These are phyloP conservation scores for Rhagoletis zephyria DNA, from an alignment of 1,140 invertebrate genomes.

Conservation along the genomic window DNA sequence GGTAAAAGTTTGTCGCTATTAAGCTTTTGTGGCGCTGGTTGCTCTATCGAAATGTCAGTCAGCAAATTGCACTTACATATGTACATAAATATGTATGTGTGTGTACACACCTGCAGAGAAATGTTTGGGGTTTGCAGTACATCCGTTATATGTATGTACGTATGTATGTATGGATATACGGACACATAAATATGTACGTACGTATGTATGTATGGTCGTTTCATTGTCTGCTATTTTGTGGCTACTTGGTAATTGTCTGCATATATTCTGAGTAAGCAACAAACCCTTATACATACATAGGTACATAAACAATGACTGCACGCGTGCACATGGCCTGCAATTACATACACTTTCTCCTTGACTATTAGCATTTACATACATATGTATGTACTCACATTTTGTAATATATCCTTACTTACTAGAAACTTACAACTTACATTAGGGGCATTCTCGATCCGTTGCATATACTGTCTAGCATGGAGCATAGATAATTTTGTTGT, in stretches of 20 bases:
- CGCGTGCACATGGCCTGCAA: background rate
- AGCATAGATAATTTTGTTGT: too few species aligned
- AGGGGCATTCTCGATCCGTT: too few species aligned
- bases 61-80: too few species aligned
- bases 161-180: background rate
- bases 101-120: too few species aligned
- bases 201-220: background rate
- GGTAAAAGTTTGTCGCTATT: too few species aligned
- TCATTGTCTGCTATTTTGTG: constrained; percentile 35
- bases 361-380: constrained; percentile 7
- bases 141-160: too few species aligned
- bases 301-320: background rate
- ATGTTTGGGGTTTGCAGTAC: too few species aligned
- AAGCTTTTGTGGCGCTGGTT: too few species aligned
- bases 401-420: background rate
- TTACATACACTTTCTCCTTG: background rate
- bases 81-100: too few species aligned
- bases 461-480: too few species aligned
- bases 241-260: constrained; percentile 6
- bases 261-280: background rate
- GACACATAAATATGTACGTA: background rate
- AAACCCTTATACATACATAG: background rate
- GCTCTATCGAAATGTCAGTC: too few species aligned
- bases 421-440: background rate
- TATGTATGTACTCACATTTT: too few species aligned